Base-by-base conservation (phyloP, 2,888 invertebrate genomes). In the Lissonota sp. region DNA sequence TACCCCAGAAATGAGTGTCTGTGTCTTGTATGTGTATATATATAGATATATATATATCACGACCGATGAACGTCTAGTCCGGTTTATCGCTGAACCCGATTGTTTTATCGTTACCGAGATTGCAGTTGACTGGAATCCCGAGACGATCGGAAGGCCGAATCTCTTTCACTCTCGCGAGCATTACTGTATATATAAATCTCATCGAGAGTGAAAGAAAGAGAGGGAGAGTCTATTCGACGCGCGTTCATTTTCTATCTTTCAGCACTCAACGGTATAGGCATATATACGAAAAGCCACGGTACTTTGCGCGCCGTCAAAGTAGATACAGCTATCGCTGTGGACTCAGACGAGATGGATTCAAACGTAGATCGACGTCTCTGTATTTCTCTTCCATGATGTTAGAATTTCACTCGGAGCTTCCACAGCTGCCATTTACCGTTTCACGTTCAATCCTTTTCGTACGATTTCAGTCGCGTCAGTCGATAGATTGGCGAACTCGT, bases 91-190 rank as follows among this genome's bases (percentile, higher is more conserved):
- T 73, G 66, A 67, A 63, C 72, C 53, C 64, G 51, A 76, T 77
- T 80, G 80, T 80, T 77, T 72, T 64, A 80, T 77, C 51, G 72
- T 77, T 69, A 80, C 64, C 57, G 53, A 64, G 69, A 77, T 69
- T 67, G 69, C 58, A 64, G 58, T 77, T 80, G 80, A 80, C 67
- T 75, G 71, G 62, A 39, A 6, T 16, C 42, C 12, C 40, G 44
- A 62, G 42, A 63, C 60, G 60, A 53, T 44, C 63, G 62, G 53
- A 8, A 51, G 60, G 37, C 53, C 14, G 16, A 64, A 64, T 67
- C 46, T 64, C 55, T 12, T 57, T 26, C 67, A 51, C 49, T 3
- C 53, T 60, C 53, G 60, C 60, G 55, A 16, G 58, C 26, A 42
- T 67, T 42, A 55, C 73, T 67, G 10, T 12, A 16, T 44, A 44